phyloP scores from a whole-genome alignment of 2,888 invertebrate genomes.

The Cynaeus angustus region DNA sequence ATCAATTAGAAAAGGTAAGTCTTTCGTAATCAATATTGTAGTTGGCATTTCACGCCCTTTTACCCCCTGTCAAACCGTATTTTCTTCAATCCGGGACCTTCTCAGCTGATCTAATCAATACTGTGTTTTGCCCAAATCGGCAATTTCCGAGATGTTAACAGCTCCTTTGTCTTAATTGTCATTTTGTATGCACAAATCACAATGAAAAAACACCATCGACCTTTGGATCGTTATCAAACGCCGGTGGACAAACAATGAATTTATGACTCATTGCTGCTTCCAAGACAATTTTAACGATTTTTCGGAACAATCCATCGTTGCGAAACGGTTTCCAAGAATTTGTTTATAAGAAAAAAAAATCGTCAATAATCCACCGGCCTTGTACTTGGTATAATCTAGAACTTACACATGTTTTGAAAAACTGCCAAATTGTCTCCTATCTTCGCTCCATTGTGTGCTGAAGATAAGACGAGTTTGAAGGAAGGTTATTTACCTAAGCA shows the following conservation, averaged over 20 bases:
- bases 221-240: constrained; percentile 30
- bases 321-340: background rate
- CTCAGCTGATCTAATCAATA: constrained; percentile 35
- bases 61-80: constrained; percentile 9
- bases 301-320: constrained; percentile 9
- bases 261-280: constrained; percentile 20
- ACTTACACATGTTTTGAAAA: constrained; percentile 26
- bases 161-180: background rate
- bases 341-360: background rate
- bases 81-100: background rate
- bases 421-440: constrained; percentile 23
- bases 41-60: background rate
- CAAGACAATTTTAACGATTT: constrained; percentile 12
- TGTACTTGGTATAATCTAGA: constrained; percentile 19
- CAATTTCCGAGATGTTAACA: background rate
- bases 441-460: constrained; percentile 1
- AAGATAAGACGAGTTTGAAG: constrained; percentile 4
- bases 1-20: constrained; percentile 31
- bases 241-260: constrained; percentile 15
- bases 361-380: constrained; percentile 5
- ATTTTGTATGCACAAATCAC: background rate
- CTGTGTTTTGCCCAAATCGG: background rate
- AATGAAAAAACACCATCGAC: constrained; percentile 5
- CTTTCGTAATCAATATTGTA: background rate
- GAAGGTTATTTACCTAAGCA: background rate